Evolutionary conservation across 2,797 vertebrate genomes (phyloP).

Genomic region (Rhinoraja longicauda): DNA sequence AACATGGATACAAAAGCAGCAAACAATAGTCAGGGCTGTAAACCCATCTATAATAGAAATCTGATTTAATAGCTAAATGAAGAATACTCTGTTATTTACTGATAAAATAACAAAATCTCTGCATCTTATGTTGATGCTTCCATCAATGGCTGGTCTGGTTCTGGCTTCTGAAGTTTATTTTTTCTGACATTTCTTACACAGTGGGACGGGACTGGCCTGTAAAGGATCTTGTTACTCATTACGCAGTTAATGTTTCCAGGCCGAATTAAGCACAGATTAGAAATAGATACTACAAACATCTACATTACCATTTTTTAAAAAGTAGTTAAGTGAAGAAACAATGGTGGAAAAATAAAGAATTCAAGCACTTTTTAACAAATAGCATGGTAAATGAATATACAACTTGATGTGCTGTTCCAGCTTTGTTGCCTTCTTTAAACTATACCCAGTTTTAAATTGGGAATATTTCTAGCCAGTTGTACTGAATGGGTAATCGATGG

Average conservation of each 20-base stretch:
- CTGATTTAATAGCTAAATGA: neutral
- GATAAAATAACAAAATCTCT: neutral
- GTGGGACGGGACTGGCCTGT: neutral
- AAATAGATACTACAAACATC: neutral
- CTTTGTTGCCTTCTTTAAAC: neutral
- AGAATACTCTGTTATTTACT: neutral
- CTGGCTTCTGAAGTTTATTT: neutral
- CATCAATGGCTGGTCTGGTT: neutral
- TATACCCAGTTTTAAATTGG: neutral
- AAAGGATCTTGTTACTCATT: neutral
- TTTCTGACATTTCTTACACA: too few relatives aligned
- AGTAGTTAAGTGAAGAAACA: neutral
- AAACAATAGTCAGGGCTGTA: neutral
- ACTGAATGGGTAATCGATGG: too few relatives aligned
- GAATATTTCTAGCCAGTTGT: too few relatives aligned
- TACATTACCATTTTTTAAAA: neutral
- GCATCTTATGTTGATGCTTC: neutral
- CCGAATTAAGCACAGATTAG: neutral
- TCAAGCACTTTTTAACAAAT: neutral
- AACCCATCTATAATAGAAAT: neutral
- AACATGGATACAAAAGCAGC: neutral
- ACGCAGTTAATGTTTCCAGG: neutral
- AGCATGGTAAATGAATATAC: neutral
- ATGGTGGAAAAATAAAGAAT: neutral
- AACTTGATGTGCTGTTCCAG: neutral